Conservation (phyloP, 2,113 vertebrate species). For the Vicugna pacos region DNA sequence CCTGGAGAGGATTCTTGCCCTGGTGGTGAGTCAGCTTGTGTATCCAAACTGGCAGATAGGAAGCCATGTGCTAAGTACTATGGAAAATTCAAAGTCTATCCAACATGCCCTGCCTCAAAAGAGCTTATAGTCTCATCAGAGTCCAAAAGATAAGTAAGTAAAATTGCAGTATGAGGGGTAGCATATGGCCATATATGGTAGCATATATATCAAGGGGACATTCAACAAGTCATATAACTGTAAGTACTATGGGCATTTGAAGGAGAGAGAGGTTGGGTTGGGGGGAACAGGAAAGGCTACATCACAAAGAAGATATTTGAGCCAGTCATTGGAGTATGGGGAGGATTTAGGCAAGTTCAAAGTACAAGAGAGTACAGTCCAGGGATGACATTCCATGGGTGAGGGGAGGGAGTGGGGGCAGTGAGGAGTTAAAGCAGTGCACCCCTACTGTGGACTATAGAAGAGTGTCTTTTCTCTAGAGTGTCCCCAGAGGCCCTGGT, state of each 20-base stretch:
- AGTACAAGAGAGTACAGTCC: background rate
- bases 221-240: background rate
- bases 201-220: background rate
- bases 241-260: background rate
- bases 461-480: background rate
- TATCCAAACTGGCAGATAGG: background rate
- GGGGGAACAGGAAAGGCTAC: background rate
- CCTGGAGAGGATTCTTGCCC: background rate
- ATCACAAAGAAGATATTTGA: background rate
- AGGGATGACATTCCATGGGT: rapidly evolving
- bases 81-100: background rate
- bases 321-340: background rate
- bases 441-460: background rate
- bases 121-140: background rate
- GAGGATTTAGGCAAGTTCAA: background rate
- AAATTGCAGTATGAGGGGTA: background rate
- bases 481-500: background rate
- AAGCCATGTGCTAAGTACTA: background rate
- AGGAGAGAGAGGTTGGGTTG: background rate
- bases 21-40: background rate
- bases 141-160: background rate
- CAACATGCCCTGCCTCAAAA: background rate
- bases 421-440: background rate
- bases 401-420: rapidly evolving
- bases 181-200: too few species aligned